phyloP scores from a whole-genome alignment of 2,888 invertebrate genomes.

The Macrostomum cliftonense region DNA sequence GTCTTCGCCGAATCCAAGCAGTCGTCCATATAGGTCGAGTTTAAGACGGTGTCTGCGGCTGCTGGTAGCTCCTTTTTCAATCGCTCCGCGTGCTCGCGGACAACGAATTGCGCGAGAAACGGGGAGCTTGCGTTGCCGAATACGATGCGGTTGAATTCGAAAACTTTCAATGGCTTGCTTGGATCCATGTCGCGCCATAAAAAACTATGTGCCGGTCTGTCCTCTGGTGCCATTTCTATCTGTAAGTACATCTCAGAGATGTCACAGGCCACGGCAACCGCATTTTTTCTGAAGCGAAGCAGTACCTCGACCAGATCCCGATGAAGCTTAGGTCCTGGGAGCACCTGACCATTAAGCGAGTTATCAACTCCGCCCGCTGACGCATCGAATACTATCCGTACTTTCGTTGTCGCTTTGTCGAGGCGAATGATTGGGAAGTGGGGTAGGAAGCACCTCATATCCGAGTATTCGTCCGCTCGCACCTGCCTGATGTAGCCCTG shows the following conservation, averaged over 20 bases:
- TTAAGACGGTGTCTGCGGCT: slow-evolving; percentile 10
- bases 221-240: slow-evolving; percentile 1
- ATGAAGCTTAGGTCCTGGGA: slow-evolving; percentile 15
- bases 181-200: slow-evolving; percentile 7
- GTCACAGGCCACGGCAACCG: slow-evolving; percentile 3
- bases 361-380: slow-evolving; percentile 8
- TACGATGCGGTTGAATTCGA: slow-evolving; percentile 6
- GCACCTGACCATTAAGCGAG: slow-evolving; percentile 12
- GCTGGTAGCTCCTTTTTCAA: not conserved
- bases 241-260: slow-evolving; percentile 10
- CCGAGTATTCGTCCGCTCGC: too few species aligned
- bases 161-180: not conserved
- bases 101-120: slow-evolving; percentile 8
- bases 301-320: slow-evolving; percentile 13
- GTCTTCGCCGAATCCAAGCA: slow-evolving; percentile 9
- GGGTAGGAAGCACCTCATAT: not conserved
- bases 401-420: slow-evolving; percentile 9
- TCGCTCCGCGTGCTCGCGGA: slow-evolving; percentile 4
- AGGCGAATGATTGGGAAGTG: slow-evolving; percentile 5
- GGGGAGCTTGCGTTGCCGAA: slow-evolving; percentile 5
- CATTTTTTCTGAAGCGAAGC: slow-evolving; percentile 4
- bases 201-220: slow-evolving; percentile 7
- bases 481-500: slow-evolving; percentile 9
- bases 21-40: slow-evolving; percentile 13
- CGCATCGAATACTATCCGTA: slow-evolving; percentile 14